Conservation (phyloP, 2,797 vertebrate species). For the Falco berigora region DNA sequence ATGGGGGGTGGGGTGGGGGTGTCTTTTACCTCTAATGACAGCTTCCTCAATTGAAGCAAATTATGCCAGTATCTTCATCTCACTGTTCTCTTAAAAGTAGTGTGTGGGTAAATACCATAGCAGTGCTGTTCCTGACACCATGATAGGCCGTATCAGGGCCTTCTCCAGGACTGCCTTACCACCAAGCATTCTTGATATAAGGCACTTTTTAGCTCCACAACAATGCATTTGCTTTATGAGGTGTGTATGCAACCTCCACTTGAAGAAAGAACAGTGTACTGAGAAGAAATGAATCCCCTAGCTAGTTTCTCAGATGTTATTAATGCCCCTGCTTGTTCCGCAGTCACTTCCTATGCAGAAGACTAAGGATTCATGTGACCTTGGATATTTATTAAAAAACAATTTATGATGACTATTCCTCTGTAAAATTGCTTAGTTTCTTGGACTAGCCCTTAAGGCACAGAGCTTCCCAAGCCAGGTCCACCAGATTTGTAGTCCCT, state of each 20-base stretch:
- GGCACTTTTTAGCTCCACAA: not conserved
- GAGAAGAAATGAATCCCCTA: not conserved
- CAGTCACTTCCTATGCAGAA: not conserved
- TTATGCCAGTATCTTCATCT: not conserved
- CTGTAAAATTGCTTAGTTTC: not conserved
- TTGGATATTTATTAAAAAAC: not conserved
- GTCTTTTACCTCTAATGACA: not conserved
- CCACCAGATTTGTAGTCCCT: not conserved
- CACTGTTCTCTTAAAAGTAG: not conserved
- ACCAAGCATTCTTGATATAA: not conserved
- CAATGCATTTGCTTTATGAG: not conserved
- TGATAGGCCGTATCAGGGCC: not conserved
- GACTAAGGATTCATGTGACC: not conserved
- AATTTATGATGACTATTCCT: not conserved
- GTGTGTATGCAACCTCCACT: not conserved
- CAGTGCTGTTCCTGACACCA: not conserved
- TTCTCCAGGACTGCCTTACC: not conserved
- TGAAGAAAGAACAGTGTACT: not conserved
- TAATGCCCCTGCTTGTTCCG: not conserved
- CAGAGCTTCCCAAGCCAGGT: not conserved
- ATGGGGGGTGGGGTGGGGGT: not conserved
- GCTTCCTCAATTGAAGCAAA: not conserved
- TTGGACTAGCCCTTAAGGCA: not conserved
- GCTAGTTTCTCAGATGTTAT: not conserved
- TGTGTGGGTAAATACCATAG: not conserved